phyloP scores from a whole-genome alignment of 2,113 vertebrate species.

The Rhizomys pruinosus region DNA sequence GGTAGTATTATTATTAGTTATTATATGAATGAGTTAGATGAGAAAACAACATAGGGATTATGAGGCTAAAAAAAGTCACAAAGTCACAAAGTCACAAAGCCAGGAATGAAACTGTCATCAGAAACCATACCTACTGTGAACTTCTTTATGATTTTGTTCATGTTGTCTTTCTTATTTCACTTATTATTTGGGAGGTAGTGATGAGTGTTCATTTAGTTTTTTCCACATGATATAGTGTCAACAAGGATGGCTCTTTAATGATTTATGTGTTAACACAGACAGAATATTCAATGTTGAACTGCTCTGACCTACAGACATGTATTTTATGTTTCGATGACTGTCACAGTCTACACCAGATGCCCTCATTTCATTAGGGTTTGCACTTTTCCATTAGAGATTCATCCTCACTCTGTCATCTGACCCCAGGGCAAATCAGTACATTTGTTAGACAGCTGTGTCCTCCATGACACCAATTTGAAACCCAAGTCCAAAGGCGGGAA shows the following conservation, averaged over 20 bases:
- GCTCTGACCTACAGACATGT: neutral
- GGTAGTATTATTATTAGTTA: neutral
- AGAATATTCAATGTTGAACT: neutral
- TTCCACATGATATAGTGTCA: neutral
- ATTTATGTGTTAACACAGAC: neutral
- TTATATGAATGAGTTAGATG: neutral
- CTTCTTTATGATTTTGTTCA: neutral
- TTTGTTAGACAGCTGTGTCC: neutral
- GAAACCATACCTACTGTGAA: too few relatives aligned
- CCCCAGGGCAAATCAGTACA: neutral
- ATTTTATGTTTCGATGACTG: neutral
- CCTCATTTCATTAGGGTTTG: neutral
- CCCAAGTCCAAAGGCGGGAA: neutral
- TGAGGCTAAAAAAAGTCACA: neutral
- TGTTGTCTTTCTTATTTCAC: neutral
- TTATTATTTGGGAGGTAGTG: neutral
- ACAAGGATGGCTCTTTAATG: neutral
- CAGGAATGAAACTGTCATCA: neutral
- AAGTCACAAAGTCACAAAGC: neutral
- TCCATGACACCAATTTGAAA: neutral
- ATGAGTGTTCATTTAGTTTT: neutral
- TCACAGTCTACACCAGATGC: neutral
- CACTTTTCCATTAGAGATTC: neutral
- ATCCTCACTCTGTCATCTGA: neutral
- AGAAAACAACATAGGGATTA: neutral